These are phyloP conservation scores for Columbina picui DNA, from an alignment of 2,113 vertebrate species.

Conservation along the genomic window DNA sequence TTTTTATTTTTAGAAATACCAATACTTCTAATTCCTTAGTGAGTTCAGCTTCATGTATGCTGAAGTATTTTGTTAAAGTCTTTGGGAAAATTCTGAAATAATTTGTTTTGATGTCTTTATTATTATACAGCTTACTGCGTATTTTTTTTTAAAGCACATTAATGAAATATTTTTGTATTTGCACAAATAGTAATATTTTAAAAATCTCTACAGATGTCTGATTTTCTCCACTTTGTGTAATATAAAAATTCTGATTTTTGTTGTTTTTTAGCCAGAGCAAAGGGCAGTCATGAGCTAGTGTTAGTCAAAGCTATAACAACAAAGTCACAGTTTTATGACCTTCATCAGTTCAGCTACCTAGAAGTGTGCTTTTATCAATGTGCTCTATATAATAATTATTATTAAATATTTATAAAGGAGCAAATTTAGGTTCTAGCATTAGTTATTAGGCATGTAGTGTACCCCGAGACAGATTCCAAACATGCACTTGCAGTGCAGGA, in stretches of 20 bases:
- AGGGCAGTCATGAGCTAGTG: neutral
- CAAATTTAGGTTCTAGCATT: neutral
- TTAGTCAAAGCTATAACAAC: neutral
- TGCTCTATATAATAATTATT: neutral
- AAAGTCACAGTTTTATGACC: neutral
- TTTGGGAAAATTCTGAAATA: neutral
- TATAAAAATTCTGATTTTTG: neutral
- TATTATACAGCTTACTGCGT: neutral
- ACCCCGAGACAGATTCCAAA: neutral
- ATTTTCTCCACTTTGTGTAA: neutral
- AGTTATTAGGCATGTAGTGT: neutral
- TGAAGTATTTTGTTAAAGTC: neutral
- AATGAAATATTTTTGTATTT: neutral
- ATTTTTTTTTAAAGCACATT: neutral
- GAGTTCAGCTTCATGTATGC: neutral
- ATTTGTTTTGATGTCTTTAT: neutral
- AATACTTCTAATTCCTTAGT: neutral
- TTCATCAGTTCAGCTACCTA: neutral
- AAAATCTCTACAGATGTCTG: neutral
- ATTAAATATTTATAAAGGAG: neutral
- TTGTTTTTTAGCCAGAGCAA: neutral
- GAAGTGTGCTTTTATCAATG: neutral
- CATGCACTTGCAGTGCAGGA: neutral
- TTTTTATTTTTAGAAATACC: neutral
- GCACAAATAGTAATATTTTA: neutral